Conservation (phyloP, 2,113 vertebrate species). For the Corvus hawaiiensis region DNA sequence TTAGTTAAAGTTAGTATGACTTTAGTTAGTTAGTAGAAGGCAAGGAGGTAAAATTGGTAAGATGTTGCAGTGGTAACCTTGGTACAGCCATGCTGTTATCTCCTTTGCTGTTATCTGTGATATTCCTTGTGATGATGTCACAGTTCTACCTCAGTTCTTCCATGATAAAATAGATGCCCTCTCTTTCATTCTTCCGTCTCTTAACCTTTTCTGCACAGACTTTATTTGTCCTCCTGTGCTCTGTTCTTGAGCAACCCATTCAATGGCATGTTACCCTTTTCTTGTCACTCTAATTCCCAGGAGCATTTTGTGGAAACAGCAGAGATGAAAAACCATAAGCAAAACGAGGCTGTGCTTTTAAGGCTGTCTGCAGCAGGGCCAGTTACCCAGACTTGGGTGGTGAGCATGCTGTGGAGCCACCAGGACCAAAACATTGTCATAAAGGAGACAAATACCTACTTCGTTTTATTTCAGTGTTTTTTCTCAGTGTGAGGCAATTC, state of each 20-base stretch:
- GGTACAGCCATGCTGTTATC: neutral
- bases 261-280: neutral
- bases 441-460: neutral
- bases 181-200: neutral
- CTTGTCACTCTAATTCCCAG: neutral
- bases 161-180: neutral
- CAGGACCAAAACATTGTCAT: neutral
- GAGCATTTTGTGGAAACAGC: neutral
- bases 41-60: constrained; percentile 2
- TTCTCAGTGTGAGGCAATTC: neutral
- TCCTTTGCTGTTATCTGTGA: neutral
- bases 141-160: neutral
- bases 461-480: neutral
- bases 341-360: neutral
- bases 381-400: neutral
- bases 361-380: neutral
- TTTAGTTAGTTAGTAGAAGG: neutral
- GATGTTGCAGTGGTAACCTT: neutral
- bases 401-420: neutral
- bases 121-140: neutral
- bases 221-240: neutral
- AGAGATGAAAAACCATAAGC: neutral
- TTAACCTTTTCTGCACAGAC: neutral
- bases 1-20: neutral
- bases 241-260: neutral